Evolutionary conservation across 2,113 vertebrate species (phyloP), one percentile per base, ranked within the genome.

Genomic region (Oxyura jamaicensis): DNA sequence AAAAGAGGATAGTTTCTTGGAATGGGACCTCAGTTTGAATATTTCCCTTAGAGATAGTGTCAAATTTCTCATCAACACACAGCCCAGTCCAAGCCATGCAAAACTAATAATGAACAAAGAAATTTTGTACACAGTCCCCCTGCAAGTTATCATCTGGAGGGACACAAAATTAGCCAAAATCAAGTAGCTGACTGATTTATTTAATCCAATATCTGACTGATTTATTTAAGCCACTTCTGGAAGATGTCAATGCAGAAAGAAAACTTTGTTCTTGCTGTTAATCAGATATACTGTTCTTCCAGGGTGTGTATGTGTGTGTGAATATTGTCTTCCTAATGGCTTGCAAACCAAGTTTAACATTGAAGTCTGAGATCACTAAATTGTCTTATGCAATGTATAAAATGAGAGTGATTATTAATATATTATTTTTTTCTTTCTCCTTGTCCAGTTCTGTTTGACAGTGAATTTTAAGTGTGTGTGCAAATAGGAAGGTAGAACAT

Each of bases 321-420:
- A 65, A 48, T 25, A 8, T 28, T 72, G 8, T 19, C 10, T 53
- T 75, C 26, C 26, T 62, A 53, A 72, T 16, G 19, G 8, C 25
- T 65, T 48, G 15, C 6, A 53, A 88, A 44, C 9, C 8, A 53
- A 50, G 33, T 23, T 78, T 68, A 66, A 35, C 7, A 16, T 13
- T 29, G 12, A 73, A 4, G 23, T 52, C 53, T 86, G 59, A 73
- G 33, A 68, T 48, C 21, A n/a, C 33, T 78, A 28, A 86, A 75
- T 13, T 25, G 5, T 71, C 63, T 68, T 66, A 22, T 0, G 0
- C 15, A 28, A 68, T 9, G 4, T 17, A 50, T 19, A 76, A 86
- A 31, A 31, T 36, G 68, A 90, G 63, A 35, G 14, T 26, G 9
- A 55, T 83, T 82, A 39, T 39, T 39, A n/a, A n/a, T n/a, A n/a